Base-by-base conservation (phyloP, 1,140 invertebrate species). In the Ridgeia piscesae region DNA sequence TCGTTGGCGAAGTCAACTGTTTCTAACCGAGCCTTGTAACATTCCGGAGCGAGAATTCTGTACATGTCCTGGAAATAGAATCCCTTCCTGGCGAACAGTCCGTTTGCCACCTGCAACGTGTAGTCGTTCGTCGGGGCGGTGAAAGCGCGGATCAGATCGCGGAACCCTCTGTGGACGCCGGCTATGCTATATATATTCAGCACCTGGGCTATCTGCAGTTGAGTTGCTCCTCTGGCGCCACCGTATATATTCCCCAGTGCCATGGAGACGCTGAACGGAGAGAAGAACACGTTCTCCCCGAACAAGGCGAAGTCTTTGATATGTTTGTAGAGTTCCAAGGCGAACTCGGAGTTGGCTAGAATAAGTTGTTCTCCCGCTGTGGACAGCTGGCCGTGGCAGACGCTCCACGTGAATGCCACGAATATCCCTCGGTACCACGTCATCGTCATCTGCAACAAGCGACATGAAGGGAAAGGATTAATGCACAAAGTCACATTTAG, bases 1-100 rank as follows among this genome's bases (percentile, higher is more conserved):
- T 94, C 91, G 9, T 91, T 77, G 34, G 91, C 92, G 35, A 93
- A 91, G 50, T 94, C 91, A 34, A 93, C 58, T 34, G 58, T 31
- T 92, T 92, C 58, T 1, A 92, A 14, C 14, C n/a, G 6, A 6
- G 92, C 27, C 21, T 9, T 35, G 88, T 14, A 92, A 89, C 31
- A 89, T 17, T 88, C 21, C 88, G 17, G n/a, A 34, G 33, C 33
- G 31, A 33, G 21, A n/a, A 27, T 92, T 8, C 91, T 6, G 88
- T 88, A 92, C 42, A 88, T 31, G 31, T 58, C 6, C n/a, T 14
- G 33, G 58, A 92, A 92, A 0, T 33, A 34, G 33, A 35, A 9
- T n/a, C 31, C 58, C 33, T 92, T 34, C 31, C 27, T 21, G 17
- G 9, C 92, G 48, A 88, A 92, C 34, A 92, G n/a, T 35, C 88